Conservation (phyloP, 2,797 vertebrate species). For the Knipowitschia caucasica region DNA sequence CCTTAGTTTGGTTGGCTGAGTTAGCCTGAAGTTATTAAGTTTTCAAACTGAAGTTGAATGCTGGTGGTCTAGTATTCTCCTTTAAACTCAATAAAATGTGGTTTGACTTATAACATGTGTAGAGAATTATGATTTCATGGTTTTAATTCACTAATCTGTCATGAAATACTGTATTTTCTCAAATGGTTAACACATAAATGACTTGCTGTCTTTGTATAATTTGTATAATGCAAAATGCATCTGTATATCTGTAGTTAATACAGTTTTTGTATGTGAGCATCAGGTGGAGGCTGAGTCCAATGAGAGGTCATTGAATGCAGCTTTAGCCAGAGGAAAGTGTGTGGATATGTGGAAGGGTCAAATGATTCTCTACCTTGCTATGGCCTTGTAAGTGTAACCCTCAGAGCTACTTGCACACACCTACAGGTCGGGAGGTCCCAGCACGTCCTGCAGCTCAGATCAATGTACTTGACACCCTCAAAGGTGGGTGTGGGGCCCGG, state of each 20-base stretch:
- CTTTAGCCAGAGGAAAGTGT: slow-evolving; percentile 69
- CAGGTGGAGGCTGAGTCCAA: slow-evolving; percentile 57
- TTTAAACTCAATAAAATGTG: background rate
- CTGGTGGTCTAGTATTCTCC: slow-evolving; percentile 6
- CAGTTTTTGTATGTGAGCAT: slow-evolving; percentile 43
- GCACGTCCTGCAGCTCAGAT: slow-evolving; percentile 86
- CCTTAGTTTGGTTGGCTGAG: slow-evolving; percentile 9
- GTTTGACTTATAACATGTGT: too few species aligned
- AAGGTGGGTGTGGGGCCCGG: slow-evolving; percentile 79
- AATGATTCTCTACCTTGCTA: slow-evolving; percentile 48
- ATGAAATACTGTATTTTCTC: too few species aligned
- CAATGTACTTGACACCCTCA: slow-evolving; percentile 90
- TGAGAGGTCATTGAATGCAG: slow-evolving; percentile 49
- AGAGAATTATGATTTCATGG: too few species aligned
- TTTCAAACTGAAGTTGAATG: slow-evolving; percentile 15
- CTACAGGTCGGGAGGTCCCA: slow-evolving; percentile 81
- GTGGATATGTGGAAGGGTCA: slow-evolving; percentile 59
- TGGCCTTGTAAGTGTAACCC: slow-evolving; percentile 75
- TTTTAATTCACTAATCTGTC: too few species aligned
- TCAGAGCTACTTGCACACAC: slow-evolving; percentile 63
- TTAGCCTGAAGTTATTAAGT: slow-evolving; percentile 33
- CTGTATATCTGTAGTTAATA: background rate
- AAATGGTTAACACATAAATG: too few species aligned
- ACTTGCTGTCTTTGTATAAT: too few species aligned
- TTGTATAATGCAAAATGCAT: too few species aligned